A percentile compares a stretch with the other conserved stretches of the same genome.
These are phyloP conservation scores for Cyclina sinensis DNA, from an alignment of 1,140 invertebrate species.

Conservation along the genomic window DNA sequence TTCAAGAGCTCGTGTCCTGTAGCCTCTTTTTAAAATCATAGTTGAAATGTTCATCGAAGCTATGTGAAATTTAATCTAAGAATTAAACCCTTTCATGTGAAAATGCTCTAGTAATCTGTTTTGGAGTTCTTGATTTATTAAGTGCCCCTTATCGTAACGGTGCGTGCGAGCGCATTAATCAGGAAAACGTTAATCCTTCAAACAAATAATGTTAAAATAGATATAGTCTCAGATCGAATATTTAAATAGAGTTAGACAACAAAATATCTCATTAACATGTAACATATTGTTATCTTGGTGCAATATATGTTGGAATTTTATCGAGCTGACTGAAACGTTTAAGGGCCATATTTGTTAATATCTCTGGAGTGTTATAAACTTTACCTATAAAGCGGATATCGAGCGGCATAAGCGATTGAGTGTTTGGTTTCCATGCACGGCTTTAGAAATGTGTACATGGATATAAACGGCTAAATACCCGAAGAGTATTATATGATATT, in stretches of 20 bases:
- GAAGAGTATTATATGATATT: slow-evolving; percentile 14
- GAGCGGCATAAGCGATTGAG: slow-evolving; percentile 54
- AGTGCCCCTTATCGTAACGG: slow-evolving; percentile 1
- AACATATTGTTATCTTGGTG: background rate
- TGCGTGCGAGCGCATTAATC: slow-evolving; percentile 11
- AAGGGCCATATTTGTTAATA: slow-evolving; percentile 16
- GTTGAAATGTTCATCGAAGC: too few relatives aligned
- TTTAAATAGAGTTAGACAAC: slow-evolving; percentile 6
- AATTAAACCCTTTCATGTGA: too few relatives aligned
- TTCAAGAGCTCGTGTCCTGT: too few relatives aligned
- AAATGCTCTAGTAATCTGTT: slow-evolving; percentile 1
- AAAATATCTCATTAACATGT: slow-evolving; percentile 34
- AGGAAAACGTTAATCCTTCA: background rate
- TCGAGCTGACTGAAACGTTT: slow-evolving; percentile 32
- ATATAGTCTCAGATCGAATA: background rate
- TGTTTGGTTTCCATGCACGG: slow-evolving; percentile 75
- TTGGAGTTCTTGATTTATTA: background rate
- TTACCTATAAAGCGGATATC: background rate
- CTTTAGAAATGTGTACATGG: slow-evolving; percentile 63
- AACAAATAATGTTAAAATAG: slow-evolving; percentile 10
- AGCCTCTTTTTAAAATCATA: too few relatives aligned
- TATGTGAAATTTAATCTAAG: too few relatives aligned
- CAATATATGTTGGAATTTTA: background rate
- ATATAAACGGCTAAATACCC: slow-evolving; percentile 31
- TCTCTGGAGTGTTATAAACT: slow-evolving; percentile 40